Evolutionary conservation across 2,797 vertebrate genomes (phyloP).

Genomic region (Vultur gryphus): DNA sequence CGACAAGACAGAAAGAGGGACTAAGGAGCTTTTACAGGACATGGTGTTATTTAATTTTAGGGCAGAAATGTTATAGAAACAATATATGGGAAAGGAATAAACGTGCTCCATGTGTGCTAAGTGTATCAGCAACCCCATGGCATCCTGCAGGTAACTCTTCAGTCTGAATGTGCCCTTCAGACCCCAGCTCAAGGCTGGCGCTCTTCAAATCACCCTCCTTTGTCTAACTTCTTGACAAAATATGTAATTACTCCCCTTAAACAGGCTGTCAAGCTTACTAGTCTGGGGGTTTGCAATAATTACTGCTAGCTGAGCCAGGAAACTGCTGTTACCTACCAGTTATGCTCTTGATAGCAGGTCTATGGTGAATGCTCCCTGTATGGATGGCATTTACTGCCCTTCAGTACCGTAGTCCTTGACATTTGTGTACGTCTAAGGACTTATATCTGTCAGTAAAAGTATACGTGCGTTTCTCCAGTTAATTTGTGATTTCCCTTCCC

Average conservation of each 20-base stretch:
- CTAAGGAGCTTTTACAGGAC: background rate
- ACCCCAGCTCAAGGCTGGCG: background rate
- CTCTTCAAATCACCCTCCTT: conserved; percentile 9
- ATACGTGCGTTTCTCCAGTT: background rate
- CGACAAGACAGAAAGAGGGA: background rate
- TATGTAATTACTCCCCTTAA: background rate
- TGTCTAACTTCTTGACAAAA: background rate
- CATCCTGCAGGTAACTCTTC: background rate
- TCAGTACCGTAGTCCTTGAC: background rate
- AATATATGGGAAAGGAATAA: background rate
- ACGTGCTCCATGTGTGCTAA: background rate
- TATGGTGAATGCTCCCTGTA: background rate
- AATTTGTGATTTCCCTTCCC: background rate
- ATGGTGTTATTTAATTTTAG: background rate
- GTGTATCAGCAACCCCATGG: background rate
- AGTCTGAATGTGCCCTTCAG: background rate
- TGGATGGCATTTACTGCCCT: background rate
- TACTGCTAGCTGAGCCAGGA: background rate
- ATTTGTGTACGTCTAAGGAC: background rate
- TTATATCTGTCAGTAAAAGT: background rate
- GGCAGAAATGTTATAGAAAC: background rate
- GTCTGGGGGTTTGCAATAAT: background rate
- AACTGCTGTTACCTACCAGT: background rate
- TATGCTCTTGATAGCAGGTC: background rate
- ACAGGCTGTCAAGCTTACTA: background rate